Base-by-base conservation (phyloP, 92 coral and sea anemone genomes). In the Pocillopora grandis region DNA sequence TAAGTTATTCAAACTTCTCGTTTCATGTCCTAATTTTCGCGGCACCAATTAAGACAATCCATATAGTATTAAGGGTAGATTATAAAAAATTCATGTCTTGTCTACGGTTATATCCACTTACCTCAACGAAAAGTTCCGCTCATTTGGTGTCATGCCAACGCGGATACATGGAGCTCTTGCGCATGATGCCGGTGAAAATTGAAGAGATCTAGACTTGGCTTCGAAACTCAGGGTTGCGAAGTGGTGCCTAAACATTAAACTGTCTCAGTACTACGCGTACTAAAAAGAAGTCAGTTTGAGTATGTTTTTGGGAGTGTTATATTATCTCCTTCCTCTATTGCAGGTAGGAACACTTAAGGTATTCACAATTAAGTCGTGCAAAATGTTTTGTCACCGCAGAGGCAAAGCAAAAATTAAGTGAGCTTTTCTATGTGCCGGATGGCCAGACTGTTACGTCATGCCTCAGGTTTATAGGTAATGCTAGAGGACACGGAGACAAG, bases 101-200 rank as follows among this genome's bases (percentile, higher is more conserved):
- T 59, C 62, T 8, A 3, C 21, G 33, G 55, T 37, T 70, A 70
- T 36, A 16, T 70, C 17, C 19, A 17, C 56, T 33, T 35, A 35
- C 12, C 73, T 48, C 17, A 2, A 67, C 9, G 31, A 11, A 12
- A 18, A 67, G 57, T 35, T 15, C n/a, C 42, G 19, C 20, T 13
- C 79, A 1, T 31, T 76, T 76, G 68, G 80, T 76, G 17, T 33
- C 17, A 20, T 33, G 68, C 80, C 70, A 76, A 61, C 31, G 66
- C 18, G 35, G 14, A 37, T 33, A 42, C 52, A 42, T 42, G 52
- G 4, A 3, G 52, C 52, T 42, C 52, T 7, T 42, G 52, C 52
- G 2, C 31, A 27, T 27, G 8, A 3, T 42, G 52, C 52, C 52
- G 52, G 52, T 42, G 52, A 42, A 42, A 42, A 42, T 42, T 7